phyloP scores from a whole-genome alignment of 2,113 vertebrate species.

The Corythaixoides concolor region DNA sequence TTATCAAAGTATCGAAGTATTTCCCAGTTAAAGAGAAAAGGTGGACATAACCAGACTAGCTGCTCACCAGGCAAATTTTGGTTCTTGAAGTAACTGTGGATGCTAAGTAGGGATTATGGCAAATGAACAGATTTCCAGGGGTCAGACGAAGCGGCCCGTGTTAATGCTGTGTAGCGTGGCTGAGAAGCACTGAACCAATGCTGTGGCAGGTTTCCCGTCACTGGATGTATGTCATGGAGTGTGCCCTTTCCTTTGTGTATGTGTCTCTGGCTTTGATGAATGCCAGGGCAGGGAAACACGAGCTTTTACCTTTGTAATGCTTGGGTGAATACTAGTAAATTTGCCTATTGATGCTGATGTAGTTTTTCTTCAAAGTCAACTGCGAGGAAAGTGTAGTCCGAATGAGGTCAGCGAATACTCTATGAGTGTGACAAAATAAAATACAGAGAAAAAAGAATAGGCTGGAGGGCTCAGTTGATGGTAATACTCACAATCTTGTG shows the following conservation, averaged over 20 bases:
- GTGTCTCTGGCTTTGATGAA: slow-evolving; percentile 54
- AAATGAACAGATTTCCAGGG: neutral
- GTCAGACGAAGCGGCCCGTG: neutral
- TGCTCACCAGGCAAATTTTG: neutral
- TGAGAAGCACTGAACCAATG: slow-evolving; percentile 5
- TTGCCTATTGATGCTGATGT: slow-evolving; percentile 59
- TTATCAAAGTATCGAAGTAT: neutral
- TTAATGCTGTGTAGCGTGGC: neutral
- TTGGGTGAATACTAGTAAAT: slow-evolving; percentile 50
- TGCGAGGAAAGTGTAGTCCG: slow-evolving; percentile 42
- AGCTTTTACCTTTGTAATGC: slow-evolving; percentile 57
- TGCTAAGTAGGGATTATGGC: neutral
- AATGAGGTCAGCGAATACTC: slow-evolving; percentile 48
- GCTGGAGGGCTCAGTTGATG: neutral
- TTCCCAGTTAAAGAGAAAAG: neutral
- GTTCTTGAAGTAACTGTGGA: neutral
- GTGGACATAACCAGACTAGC: neutral
- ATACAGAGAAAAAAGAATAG: slow-evolving; percentile 6
- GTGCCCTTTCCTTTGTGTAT: slow-evolving; percentile 51
- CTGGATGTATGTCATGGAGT: slow-evolving; percentile 45
- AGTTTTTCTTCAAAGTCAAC: slow-evolving; percentile 66
- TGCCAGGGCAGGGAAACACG: slow-evolving; percentile 34
- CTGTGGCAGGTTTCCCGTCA: slow-evolving; percentile 26
- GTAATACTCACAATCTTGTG: neutral
- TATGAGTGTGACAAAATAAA: slow-evolving; percentile 45